Evolutionary conservation across 2,113 vertebrate genomes (phyloP).

Genomic region (Istiophorus platypterus): DNA sequence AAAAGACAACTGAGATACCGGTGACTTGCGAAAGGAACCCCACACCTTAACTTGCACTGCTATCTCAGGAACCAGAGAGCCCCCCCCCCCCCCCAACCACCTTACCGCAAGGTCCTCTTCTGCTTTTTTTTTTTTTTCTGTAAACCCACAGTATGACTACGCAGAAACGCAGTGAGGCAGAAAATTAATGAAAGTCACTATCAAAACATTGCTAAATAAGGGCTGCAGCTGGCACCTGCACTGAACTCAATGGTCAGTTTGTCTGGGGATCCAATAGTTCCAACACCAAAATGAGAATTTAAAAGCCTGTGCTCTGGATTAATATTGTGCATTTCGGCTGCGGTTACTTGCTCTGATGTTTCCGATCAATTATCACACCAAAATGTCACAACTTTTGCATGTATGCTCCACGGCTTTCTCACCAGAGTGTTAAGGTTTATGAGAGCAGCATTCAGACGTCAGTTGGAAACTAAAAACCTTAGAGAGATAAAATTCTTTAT

Average conservation of each 20-base stretch:
- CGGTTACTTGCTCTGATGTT: too few relatives aligned
- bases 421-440: too few relatives aligned
- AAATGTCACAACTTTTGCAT: neutral
- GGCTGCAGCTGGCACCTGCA: too few relatives aligned
- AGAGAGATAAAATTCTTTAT: too few relatives aligned
- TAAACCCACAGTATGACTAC: constrained; percentile 7
- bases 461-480: too few relatives aligned
- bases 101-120: neutral
- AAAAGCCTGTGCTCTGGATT: too few relatives aligned
- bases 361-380: neutral
- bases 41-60: neutral
- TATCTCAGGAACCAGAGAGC: neutral
- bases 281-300: too few relatives aligned
- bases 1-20: constrained; percentile 24
- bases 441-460: too few relatives aligned
- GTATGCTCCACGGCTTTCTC: neutral
- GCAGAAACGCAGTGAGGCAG: constrained; percentile 14
- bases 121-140: constrained; percentile 11
- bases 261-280: too few relatives aligned
- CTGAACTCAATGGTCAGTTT: too few relatives aligned
- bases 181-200: neutral
- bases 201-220: neutral
- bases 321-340: too few relatives aligned
- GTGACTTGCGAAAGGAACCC: constrained; percentile 1
- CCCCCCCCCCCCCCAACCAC: neutral